Evolutionary conservation across 2,113 vertebrate genomes (phyloP), one percentile per base, ranked within the genome.

Genomic region (Puntigrus tetrazona): DNA sequence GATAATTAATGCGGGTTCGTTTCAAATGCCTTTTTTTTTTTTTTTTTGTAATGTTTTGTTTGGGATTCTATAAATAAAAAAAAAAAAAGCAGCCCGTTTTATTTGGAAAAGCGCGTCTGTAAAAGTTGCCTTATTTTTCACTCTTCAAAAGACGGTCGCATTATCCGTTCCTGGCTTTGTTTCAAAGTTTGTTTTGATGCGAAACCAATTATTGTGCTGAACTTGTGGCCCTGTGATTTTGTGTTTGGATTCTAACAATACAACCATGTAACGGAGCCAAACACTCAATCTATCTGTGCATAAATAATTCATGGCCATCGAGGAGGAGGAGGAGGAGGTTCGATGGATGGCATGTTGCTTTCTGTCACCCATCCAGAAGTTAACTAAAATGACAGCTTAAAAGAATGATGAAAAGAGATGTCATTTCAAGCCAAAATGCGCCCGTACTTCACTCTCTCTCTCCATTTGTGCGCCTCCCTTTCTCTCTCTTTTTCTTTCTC

Each of bases 361-460:
- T 61, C 84, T 85, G 84, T 61, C 76, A 85, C 63, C 59, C 29
- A 73, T 78, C 63, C 41, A 83, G 74, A 78, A 67, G 61, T 80
- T 73, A 45, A 80, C 50, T 85, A 78, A 85, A 80, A 59, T 80
- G 76, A 80, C 84, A 85, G 74, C 63, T 63, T 75, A 72, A 72
- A 59, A 45, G 50, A 79, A 61, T 79, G 41, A 70, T 70, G 70
- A 86, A 83, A 88, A 75, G 63, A 76, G 84, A 74, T 55, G 72
- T 52, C 73, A 87, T 84, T 89, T 87, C 83, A 76, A 80, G 88
- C 85, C 76, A 76, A 43, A 65, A 38, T 70, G 41, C 75, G 13
- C 78, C 34, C 9, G 34, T 22, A 52, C 20, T 61, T 36, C 63
- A 7, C 45, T 75, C 45, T 81, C 34, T 81, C 34, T 75, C 18